Conservation (phyloP, 2,113 vertebrate species). For the Oreochromis aureus region DNA sequence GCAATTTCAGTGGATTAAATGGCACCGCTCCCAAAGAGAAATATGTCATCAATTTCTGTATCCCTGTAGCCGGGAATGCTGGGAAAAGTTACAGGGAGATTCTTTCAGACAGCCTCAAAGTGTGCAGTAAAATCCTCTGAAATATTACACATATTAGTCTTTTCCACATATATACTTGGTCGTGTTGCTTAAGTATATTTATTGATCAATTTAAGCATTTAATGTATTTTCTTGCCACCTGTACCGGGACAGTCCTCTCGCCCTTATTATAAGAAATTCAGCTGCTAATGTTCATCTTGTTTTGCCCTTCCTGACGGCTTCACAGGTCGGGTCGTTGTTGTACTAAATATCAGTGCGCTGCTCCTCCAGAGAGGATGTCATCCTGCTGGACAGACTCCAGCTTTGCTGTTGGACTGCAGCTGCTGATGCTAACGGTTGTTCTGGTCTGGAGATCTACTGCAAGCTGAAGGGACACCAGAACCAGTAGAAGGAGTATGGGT, state of each 20-base stretch:
- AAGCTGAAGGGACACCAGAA: neutral
- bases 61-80: neutral
- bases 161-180: neutral
- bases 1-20: neutral
- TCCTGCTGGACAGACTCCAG: neutral
- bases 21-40: constrained; percentile 5
- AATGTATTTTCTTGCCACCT: fast-evolving
- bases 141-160: neutral
- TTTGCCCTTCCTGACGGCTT: neutral
- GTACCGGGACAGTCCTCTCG: neutral
- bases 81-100: neutral
- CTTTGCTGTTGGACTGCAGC: neutral
- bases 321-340: neutral
- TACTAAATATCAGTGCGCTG: neutral
- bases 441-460: neutral
- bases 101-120: neutral
- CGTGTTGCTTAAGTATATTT: neutral
- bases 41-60: neutral
- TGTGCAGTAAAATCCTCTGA: neutral
- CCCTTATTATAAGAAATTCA: neutral
- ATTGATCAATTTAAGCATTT: fast-evolving
- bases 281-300: neutral
- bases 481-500: neutral
- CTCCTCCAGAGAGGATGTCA: neutral
- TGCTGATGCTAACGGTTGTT: neutral